phyloP scores from a whole-genome alignment of 2,888 invertebrate genomes.

The Eledona agricola region DNA sequence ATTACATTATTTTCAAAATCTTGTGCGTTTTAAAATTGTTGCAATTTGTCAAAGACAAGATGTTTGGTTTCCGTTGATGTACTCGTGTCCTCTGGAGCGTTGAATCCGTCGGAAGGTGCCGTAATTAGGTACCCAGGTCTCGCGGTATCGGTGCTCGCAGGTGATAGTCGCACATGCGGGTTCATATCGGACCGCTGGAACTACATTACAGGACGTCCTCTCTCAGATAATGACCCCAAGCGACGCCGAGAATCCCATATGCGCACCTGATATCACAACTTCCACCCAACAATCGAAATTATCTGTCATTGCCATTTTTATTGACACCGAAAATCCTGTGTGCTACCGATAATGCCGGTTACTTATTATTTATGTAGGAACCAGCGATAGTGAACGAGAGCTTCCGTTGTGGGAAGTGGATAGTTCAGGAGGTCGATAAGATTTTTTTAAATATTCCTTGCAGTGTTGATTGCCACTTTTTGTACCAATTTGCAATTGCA shows the following conservation, averaged over 20 bases:
- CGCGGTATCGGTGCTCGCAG: constrained; percentile 25
- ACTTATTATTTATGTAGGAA: too few relatives aligned
- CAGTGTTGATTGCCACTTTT: too few relatives aligned
- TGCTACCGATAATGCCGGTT: constrained; percentile 3
- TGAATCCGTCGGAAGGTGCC: constrained; percentile 18
- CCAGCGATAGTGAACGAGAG: constrained; percentile 4
- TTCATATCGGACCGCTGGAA: constrained; percentile 31
- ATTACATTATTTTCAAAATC: too few relatives aligned
- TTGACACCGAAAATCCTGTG: constrained; percentile 30
- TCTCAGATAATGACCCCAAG: constrained; percentile 41
- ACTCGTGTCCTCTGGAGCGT: constrained; percentile 3
- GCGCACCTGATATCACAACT: constrained; percentile 29
- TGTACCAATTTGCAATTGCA: too few relatives aligned
- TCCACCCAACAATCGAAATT: constrained; percentile 26
- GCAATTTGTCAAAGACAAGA: too few relatives aligned
- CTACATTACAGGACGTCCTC: constrained; percentile 42
- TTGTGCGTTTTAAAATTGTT: too few relatives aligned
- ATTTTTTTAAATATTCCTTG: too few relatives aligned
- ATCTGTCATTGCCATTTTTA: constrained; percentile 21
- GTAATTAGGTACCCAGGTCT: constrained; percentile 36
- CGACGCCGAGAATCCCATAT: constrained; percentile 33
- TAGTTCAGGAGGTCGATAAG: too few relatives aligned
- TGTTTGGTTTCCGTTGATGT: constrained; percentile 2
- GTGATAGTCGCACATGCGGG: constrained; percentile 36
- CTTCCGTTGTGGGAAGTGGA: constrained; percentile 8